phyloP scores from a whole-genome alignment of 2,888 invertebrate species.

The Chironomus tentans region DNA sequence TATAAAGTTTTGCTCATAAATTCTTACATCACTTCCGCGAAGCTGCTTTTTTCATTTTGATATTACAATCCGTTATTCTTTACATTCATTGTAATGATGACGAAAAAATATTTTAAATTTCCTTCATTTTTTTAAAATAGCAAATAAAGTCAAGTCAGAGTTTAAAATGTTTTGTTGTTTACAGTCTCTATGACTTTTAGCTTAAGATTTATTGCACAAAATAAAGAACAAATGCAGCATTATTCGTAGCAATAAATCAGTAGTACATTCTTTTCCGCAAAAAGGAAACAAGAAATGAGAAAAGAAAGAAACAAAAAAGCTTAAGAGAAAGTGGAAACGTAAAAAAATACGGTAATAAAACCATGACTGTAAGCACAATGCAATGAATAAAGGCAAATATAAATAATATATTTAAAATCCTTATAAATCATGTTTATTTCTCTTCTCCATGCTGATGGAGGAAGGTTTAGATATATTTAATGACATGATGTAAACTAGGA shows the following conservation, averaged over 20 bases:
- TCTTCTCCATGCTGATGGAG: not conserved
- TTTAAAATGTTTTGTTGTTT: not conserved
- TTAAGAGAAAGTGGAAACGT: not conserved
- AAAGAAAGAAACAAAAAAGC: not conserved
- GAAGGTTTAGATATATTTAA: not conserved
- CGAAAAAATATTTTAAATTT: not conserved
- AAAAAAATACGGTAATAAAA: slow-evolving; percentile 1
- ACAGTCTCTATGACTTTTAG: slow-evolving; percentile 10
- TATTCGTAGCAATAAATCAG: slow-evolving; percentile 6
- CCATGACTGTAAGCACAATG: slow-evolving; percentile 8
- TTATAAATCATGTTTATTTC: not conserved
- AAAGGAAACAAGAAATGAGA: not conserved
- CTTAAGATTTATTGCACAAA: slow-evolving; percentile 10
- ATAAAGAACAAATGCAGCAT: slow-evolving; percentile 12
- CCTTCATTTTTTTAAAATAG: not conserved
- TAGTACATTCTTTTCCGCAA: not conserved
- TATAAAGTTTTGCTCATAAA: too few species aligned
- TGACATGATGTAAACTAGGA: not conserved
- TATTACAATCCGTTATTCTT: too few species aligned
- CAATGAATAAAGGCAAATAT: not conserved
- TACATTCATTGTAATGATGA: too few species aligned
- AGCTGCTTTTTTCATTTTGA: too few species aligned
- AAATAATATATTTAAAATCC: slow-evolving; percentile 1
- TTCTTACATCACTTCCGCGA: too few species aligned
- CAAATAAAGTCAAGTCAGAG: not conserved